Evolutionary conservation across 2,797 vertebrate species (phyloP).

Genomic region (Poecilia wingei): DNA sequence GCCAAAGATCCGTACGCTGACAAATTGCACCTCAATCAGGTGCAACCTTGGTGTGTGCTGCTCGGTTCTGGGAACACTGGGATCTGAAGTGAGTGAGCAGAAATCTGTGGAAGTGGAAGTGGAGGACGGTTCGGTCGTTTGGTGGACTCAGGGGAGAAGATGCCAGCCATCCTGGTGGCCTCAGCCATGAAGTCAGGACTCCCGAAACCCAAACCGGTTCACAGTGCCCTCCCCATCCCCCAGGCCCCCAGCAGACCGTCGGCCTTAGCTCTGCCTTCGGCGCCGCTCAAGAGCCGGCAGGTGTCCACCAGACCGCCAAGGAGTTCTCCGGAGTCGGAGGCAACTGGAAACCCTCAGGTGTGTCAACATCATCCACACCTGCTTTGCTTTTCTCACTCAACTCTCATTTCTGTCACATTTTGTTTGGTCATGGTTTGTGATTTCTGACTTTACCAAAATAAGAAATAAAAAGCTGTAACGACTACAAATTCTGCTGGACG

Average conservation of each 20-base stretch:
- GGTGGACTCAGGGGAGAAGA: conserved; percentile 79
- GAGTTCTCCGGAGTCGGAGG: conserved; percentile 62
- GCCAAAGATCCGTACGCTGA: conserved; percentile 23
- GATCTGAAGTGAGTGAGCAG: background rate
- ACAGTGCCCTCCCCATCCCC: conserved; percentile 93
- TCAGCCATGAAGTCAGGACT: conserved; percentile 98
- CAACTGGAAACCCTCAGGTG: conserved; percentile 87
- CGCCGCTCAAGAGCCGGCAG: conserved; percentile 82
- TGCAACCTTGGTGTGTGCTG: conserved; percentile 1
- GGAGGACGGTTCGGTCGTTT: conserved; percentile 14
- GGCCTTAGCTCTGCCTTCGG: conserved; percentile 65
- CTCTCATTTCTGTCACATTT: background rate
- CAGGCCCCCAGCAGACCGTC: conserved; percentile 85
- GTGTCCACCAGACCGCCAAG: conserved; percentile 63
- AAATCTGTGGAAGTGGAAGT: conserved; percentile 16
- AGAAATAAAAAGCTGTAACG: background rate
- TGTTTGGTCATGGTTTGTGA: background rate
- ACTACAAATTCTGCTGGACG: too few species aligned
- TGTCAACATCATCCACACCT: background rate
- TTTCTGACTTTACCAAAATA: background rate
- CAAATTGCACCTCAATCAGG: conserved; percentile 21
- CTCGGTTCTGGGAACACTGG: conserved; percentile 8
- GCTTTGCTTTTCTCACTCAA: background rate
- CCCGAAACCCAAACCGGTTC: conserved; percentile 95
- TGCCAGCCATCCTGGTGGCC: conserved; percentile 96